Base-by-base conservation (phyloP, 2,113 vertebrate species). In the Sinocyclocheilus rhinocerous region DNA sequence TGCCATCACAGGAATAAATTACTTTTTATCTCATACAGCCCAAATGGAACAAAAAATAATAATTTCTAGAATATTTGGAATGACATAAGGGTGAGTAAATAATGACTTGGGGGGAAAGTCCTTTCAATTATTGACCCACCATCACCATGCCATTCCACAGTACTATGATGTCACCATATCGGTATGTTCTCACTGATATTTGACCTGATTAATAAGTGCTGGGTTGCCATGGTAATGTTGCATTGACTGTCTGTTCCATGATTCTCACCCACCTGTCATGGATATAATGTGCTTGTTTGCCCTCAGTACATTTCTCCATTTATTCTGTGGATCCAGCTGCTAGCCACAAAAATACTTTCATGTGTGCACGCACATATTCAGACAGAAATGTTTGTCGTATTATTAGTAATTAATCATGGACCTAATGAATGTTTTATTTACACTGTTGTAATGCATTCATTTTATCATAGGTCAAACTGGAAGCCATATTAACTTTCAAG, bases 251-350 rank as follows among this genome's bases (percentile, higher is more conserved):
- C 76, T 55, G 50, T 77, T 55, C 36, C 22, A 42, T 13, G 12
- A 70, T 42, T 73, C 36, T 45, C 39, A 55, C 4, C 26, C 24
- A 77, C 16, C 48, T 77, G 50, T 77, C 24, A 48, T 55, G 75
- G n/a, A 77, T 55, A 12, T 55, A 55, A 55, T 52, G 48, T 55
- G 45, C 75, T 55, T 77, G 75, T 77, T 55, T 77, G 24, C 48
- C 16, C 48, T 52, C 48, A 29, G n/a, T 5, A 20, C 24, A 77
- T 52, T 77, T 55, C 48, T 26, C n/a, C 48, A 33, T 77, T 77
- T 55, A 33, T 77, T 52, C 15, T 20, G 50, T 77, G 8, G 76
- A 52, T 77, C 16, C 50, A 77, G 50, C 76, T 77, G 26, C 76
- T 57, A 48, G 13, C 12, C 42, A 24, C 36, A 73, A 75, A 24